A percentile compares a stretch with the other conserved stretches of the same genome.
Conservation (phyloP, 1,140 invertebrate species). For the Babylonia areolata region DNA sequence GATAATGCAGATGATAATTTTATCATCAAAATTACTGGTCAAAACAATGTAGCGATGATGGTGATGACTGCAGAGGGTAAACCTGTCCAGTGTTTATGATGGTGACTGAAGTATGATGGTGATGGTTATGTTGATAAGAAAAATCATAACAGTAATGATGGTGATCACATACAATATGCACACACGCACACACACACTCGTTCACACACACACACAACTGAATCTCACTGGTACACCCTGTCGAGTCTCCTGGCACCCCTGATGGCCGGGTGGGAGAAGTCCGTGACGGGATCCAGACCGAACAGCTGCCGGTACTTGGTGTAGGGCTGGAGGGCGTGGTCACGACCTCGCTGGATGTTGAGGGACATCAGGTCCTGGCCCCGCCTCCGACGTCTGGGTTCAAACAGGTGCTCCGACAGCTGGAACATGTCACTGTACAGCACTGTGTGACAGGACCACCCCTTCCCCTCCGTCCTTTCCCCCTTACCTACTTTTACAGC, state of each 20-base stretch:
- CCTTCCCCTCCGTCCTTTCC: neutral
- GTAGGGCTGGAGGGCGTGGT: conserved; percentile 86
- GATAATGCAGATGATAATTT: too few relatives aligned
- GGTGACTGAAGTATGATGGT: too few relatives aligned
- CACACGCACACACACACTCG: neutral
- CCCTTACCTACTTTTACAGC: too few relatives aligned
- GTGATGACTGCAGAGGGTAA: too few relatives aligned
- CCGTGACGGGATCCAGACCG: conserved; percentile 63
- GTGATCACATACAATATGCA: too few relatives aligned
- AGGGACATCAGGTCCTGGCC: conserved; percentile 76
- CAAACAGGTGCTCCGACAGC: conserved; percentile 27
- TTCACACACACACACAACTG: neutral
- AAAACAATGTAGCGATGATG: too few relatives aligned
- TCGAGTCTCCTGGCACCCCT: neutral
- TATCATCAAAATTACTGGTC: too few relatives aligned
- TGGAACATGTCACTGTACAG: too few relatives aligned
- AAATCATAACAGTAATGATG: too few relatives aligned
- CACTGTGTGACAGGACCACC: too few relatives aligned
- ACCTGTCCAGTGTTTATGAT: too few relatives aligned
- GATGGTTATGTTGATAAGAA: too few relatives aligned
- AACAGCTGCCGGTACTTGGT: conserved; percentile 40
- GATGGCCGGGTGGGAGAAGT: conserved; percentile 23
- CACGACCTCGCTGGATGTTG: conserved; percentile 83
- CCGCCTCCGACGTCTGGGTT: neutral
- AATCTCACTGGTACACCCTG: neutral